Base-by-base conservation (phyloP, 2,113 vertebrate species). In the Tachycineta bicolor region DNA sequence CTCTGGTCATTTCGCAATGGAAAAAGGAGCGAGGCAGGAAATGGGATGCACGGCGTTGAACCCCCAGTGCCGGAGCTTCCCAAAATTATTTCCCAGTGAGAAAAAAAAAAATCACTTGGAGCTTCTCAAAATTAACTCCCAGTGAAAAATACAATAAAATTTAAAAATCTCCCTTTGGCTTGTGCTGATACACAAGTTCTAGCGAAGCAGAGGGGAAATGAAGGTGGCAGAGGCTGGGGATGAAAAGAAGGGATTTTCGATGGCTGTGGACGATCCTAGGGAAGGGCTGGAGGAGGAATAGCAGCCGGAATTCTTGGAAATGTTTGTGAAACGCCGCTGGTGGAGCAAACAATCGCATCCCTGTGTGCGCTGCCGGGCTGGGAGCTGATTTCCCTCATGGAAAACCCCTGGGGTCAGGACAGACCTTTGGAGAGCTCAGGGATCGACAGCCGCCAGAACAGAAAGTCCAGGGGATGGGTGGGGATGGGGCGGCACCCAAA, bases 51-150 rank as follows among this genome's bases (percentile, higher is more conserved):
- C 43, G 14, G 43, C 18, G 43, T 6, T 9, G 60, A 67, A 52
- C 9, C 34, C 41, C 76, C 44, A 17, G 4, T 0, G 1, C 1
- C 11, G 62, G 65, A 70, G 52, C 52, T 23, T 11, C 82, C 16
- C 85, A 19, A 11, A 58, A 37, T 70, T 10, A 70, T 39, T 33
- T 63, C 24, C 14, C 49, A 5, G 25, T 2, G 41, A 24, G 62
- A 64, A 79, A 37, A 37, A 37, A 75, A 37, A 37, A 75, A 75
- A 33, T 4, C 4, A 4, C 25, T 52, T 21, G 46, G 75, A 52
- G 75, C 58, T 41, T 22, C 29, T n/a, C 59, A 41, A 43, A 64
- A 23, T 64, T 17, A 23, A 6, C 19, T 53, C 19, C 23, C 44
- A 44, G 44, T 44, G 44, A 18, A 17, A 44, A 44, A 15, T 37